Base-by-base conservation (phyloP, 2,113 vertebrate genomes). In the Rhabdornis inornatus region DNA sequence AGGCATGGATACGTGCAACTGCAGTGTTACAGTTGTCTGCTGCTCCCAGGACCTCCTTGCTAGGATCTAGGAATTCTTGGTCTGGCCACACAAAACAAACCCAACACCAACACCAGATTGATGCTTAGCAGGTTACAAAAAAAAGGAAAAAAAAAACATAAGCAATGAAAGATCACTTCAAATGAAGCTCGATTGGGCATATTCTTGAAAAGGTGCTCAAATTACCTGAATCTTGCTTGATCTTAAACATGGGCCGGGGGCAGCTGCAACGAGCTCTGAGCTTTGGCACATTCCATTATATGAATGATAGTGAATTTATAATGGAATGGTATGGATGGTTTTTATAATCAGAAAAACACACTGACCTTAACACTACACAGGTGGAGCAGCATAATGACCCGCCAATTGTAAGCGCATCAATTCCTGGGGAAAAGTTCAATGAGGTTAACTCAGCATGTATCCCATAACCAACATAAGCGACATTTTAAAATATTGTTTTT, bases 361-460 rank as follows among this genome's bases (percentile, higher is more conserved):
- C 99, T 99, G 98, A 99, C 99, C 99, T 99, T 99, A 98, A 99
- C 99, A 99, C 99, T 99, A 99, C 99, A 99, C 98, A 99, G 99
- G 98, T 99, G 99, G 98, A 99, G 99, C 99, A 99, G 99, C 99
- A 99, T 99, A 98, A 98, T 99, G 99, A 99, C 97, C 98, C 98
- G 98, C 98, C 98, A 98, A 98, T 98, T 98, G 98, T 98, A 99
- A 98, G 98, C 97, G 98, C 99, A 99, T 98, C 99, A 99, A 98
- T 98, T 99, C 99, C 99, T 99, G 98, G 98, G 98, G 98, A 99
- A 98, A 98, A 98, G 98, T 98, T 98, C 98, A 98, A 99, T 95
- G 98, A 99, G 96, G 98, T 99, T 98, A 98, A 98, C 98, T 98
- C 93, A 98, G 98, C 81, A 96, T 98, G 87, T 95, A 96, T 98